Percentiles rank a stretch among this genome's conserved stretches.
phyloP scores from a whole-genome alignment of 2,797 vertebrate species.

The Smutsia temminckii region DNA sequence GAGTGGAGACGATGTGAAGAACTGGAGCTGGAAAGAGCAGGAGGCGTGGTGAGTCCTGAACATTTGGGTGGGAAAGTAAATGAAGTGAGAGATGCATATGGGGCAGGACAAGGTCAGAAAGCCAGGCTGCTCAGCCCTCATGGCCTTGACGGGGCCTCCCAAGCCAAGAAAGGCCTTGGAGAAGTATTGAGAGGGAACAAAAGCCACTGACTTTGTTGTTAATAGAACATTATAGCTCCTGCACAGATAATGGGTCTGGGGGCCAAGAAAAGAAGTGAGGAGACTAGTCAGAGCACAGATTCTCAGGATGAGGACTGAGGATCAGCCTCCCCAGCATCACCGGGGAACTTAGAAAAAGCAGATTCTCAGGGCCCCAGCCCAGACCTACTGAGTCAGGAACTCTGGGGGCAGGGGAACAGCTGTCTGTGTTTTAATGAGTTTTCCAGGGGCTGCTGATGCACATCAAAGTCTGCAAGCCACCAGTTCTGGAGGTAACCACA shows the following conservation, averaged over 20 bases:
- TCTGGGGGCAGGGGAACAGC: accelerated
- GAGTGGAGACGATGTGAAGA: background rate
- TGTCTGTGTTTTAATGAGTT: background rate
- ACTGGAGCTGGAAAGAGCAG: background rate
- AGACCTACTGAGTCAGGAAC: background rate
- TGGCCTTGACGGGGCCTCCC: background rate
- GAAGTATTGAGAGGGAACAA: background rate
- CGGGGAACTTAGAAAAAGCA: background rate
- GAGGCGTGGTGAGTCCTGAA: too few species aligned
- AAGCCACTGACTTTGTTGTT: background rate
- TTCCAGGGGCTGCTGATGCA: too few species aligned
- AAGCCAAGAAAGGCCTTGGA: background rate
- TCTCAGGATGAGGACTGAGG: background rate
- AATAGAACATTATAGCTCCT: background rate
- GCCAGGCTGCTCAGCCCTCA: too few species aligned
- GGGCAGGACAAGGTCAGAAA: background rate
- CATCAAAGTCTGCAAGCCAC: background rate
- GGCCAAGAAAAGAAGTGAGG: background rate
- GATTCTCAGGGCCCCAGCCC: background rate
- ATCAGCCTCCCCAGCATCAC: background rate
- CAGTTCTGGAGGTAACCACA: too few species aligned
- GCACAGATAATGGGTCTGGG: background rate
- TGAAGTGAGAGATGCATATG: accelerated
- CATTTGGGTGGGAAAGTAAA: background rate
- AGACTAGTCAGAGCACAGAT: background rate